A percentile compares a stretch with the other conserved stretches of the same genome.
These are phyloP conservation scores for Athalia cordata DNA, from an alignment of 2,888 invertebrate genomes.

Conservation along the genomic window DNA sequence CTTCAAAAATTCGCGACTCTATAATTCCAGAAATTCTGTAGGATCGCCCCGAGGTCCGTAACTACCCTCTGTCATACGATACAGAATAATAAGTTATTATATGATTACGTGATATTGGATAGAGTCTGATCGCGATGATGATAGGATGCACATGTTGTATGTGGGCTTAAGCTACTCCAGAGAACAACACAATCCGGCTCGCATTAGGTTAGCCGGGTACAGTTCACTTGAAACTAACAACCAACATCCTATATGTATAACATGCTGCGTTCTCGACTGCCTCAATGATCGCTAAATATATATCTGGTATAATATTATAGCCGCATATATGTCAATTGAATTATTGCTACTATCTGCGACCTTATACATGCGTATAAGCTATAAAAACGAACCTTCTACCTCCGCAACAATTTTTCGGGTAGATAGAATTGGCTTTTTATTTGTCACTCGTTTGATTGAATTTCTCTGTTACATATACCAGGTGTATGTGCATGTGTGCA, in stretches of 20 bases:
- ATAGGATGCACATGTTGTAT: too few relatives aligned
- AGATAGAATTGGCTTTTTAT: too few relatives aligned
- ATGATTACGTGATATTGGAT: too few relatives aligned
- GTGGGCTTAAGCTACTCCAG: slow-evolving; percentile 47
- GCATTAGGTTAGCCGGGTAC: slow-evolving; percentile 67
- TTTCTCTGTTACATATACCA: not conserved
- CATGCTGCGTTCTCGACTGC: slow-evolving; percentile 65
- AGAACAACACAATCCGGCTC: slow-evolving; percentile 57
- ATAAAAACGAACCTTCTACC: not conserved
- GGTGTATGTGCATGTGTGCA: not conserved
- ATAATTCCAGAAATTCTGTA: too few relatives aligned
- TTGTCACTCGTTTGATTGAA: not conserved
- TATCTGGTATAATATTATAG: slow-evolving; percentile 35
- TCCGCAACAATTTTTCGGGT: not conserved
- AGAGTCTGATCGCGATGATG: too few relatives aligned
- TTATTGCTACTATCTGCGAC: slow-evolving; percentile 25
- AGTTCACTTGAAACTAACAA: slow-evolving; percentile 68
- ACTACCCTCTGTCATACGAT: too few relatives aligned
- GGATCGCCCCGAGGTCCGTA: too few relatives aligned
- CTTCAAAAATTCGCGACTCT: not conserved
- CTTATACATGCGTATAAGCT: not conserved
- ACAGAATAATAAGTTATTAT: too few relatives aligned
- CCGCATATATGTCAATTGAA: slow-evolving; percentile 39
- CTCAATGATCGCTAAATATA: slow-evolving; percentile 53
- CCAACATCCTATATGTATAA: slow-evolving; percentile 66